Evolutionary conservation across 2,888 invertebrate species (phyloP).

Genomic region (Helleia helle): DNA sequence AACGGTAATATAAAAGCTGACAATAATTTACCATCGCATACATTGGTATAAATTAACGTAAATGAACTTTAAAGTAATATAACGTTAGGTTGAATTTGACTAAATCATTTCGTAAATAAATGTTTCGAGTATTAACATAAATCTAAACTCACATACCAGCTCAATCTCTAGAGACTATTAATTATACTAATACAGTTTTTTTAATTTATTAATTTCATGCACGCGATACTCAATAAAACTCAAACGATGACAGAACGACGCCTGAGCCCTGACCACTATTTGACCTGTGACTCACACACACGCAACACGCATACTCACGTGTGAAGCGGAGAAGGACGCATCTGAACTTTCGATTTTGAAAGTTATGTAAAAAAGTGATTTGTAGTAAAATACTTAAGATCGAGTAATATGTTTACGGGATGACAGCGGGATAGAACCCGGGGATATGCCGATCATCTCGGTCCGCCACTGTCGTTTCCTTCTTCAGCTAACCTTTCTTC

Average conservation of each 20-base stretch:
- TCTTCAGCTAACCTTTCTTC: too few species aligned
- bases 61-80: too few species aligned
- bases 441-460: too few species aligned
- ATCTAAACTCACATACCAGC: neutral
- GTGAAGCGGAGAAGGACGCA: neutral
- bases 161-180: neutral
- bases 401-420: too few species aligned
- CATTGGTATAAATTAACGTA: too few species aligned
- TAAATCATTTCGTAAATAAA: too few species aligned
- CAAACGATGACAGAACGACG: conserved; percentile 2
- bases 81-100: too few species aligned
- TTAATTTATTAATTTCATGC: neutral
- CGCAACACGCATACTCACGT: neutral
- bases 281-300: conserved; percentile 7
- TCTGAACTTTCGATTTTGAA: neutral
- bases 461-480: too few species aligned
- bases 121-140: too few species aligned
- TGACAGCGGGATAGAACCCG: too few species aligned
- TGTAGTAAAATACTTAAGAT: too few species aligned
- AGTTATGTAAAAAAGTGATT: too few species aligned
- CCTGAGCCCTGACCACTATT: conserved; percentile 3
- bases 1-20: neutral
- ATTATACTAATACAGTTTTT: neutral
- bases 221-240: neutral
- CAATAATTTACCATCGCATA: neutral